Evolutionary conservation across 2,888 invertebrate species (phyloP), one percentile per base, ranked within the genome.

Genomic region (Leptinotarsa tumamoca): DNA sequence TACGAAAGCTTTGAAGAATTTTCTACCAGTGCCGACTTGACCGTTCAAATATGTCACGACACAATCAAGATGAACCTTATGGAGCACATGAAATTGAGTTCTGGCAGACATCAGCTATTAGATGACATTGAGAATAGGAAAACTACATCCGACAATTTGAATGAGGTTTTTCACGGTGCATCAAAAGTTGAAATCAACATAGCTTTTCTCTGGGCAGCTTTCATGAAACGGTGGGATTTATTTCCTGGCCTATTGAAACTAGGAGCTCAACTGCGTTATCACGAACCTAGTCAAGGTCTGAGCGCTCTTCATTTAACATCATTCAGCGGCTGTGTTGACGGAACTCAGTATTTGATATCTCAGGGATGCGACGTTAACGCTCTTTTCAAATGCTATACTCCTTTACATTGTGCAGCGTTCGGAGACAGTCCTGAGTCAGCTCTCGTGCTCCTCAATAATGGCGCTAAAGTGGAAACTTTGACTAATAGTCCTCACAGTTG

Each of bases 351-450:
- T 85, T 90, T 96, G 70, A 90, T 95, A 67, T 88, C 91, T 49
- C 91, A 92, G 83, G 94, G 93, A 2, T 91, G 92, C 80, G 93
- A 93, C 83, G 91, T 94, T 13, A 93, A 94, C 88, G 90, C 92
- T 70, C 91, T 92, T 85, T 91, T 92, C 76, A 93, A 94, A 86
- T 92, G 93, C 82, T 94, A 94, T 86, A 94, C 94, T 67, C 96
- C 97, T 0, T 90, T 97, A 75, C 97, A 98, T 87, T 96, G 95
- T 86, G 95, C 97, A 17, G 96, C 96, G 51, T 96, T 96, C 88
- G 95, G 96, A 17, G 95, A 96, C 85, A 94, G 96, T 78, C 92
- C 93, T 71, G 93, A 94, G 84, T 95, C 95, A 17, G 94, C 95
- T 73, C 93, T 93, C 87, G 91, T 95, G 84, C 91, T 97, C 77